A percentile compares a stretch with the other conserved stretches of the same genome.
Evolutionary conservation across 1,140 invertebrate genomes (phyloP).

Genomic region (Anastatus disparis): DNA sequence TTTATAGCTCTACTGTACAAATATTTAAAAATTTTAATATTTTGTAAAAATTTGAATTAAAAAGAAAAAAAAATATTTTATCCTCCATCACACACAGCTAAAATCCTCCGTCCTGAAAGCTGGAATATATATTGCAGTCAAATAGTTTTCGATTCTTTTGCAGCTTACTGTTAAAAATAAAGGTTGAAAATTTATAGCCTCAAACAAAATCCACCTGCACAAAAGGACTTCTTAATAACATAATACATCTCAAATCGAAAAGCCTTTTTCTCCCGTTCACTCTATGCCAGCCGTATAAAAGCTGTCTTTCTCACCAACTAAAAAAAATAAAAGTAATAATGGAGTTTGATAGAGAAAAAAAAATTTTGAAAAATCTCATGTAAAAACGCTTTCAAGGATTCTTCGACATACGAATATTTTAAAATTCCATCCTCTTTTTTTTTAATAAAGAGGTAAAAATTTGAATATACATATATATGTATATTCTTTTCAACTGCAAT

Average conservation of each 20-base stretch:
- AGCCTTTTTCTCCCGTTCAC: background rate
- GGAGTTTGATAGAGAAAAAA: background rate
- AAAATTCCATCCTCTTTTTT: constrained; percentile 23
- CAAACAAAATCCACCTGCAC: background rate
- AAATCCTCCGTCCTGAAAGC: too few relatives aligned
- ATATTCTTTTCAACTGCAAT: constrained; percentile 5
- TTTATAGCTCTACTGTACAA: too few relatives aligned
- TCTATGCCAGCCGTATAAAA: background rate
- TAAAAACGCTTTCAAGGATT: constrained; percentile 6
- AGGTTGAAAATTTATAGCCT: constrained; percentile 13
- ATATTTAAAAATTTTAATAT: too few relatives aligned
- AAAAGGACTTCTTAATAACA: constrained; percentile 39
- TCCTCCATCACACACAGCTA: too few relatives aligned
- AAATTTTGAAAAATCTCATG: constrained; percentile 19
- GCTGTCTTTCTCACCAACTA: too few relatives aligned
- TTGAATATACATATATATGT: constrained; percentile 32
- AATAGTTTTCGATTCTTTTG: background rate
- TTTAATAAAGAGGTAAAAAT: constrained; percentile 36
- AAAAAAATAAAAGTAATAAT: background rate
- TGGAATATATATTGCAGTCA: too few relatives aligned
- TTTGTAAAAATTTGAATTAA: too few relatives aligned
- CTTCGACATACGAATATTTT: constrained; percentile 15
- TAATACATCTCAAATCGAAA: constrained; percentile 33
- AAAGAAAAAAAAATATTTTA: too few relatives aligned
- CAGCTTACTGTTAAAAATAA: constrained; percentile 1